phyloP scores from a whole-genome alignment of 2,888 invertebrate genomes.

The Apomyelois bistriatella region DNA sequence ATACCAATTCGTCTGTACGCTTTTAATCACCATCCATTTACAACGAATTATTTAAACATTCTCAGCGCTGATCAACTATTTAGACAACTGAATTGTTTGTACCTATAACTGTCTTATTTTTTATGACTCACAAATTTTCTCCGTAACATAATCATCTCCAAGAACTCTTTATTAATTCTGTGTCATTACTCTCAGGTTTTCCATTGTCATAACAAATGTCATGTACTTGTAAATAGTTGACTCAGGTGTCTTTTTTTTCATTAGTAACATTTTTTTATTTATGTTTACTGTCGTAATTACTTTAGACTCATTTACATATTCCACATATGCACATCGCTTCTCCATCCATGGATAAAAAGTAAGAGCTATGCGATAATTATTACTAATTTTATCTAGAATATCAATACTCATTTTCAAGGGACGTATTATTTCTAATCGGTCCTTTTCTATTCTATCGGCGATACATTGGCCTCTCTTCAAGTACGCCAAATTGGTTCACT shows the following conservation, averaged over 20 bases:
- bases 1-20: too few relatives aligned
- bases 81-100: too few relatives aligned
- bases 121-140: background rate
- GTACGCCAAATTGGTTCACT: too few relatives aligned
- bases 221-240: background rate
- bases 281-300: background rate
- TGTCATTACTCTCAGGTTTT: constrained; percentile 5
- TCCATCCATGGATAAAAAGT: too few relatives aligned
- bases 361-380: too few relatives aligned
- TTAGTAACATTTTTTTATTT: background rate
- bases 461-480: too few relatives aligned
- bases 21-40: too few relatives aligned
- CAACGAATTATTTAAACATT: background rate
- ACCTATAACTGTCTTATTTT: background rate
- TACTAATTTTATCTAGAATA: too few relatives aligned
- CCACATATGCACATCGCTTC: too few relatives aligned
- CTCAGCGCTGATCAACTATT: background rate
- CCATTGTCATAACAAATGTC: background rate
- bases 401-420: too few relatives aligned
- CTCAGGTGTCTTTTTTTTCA: background rate
- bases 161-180: constrained; percentile 2
- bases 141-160: background rate
- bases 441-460: too few relatives aligned
- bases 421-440: too few relatives aligned
- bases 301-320: background rate